Evolutionary conservation across 2,113 vertebrate genomes (phyloP).

Genomic region (Psammodynastes pulverulentus): DNA sequence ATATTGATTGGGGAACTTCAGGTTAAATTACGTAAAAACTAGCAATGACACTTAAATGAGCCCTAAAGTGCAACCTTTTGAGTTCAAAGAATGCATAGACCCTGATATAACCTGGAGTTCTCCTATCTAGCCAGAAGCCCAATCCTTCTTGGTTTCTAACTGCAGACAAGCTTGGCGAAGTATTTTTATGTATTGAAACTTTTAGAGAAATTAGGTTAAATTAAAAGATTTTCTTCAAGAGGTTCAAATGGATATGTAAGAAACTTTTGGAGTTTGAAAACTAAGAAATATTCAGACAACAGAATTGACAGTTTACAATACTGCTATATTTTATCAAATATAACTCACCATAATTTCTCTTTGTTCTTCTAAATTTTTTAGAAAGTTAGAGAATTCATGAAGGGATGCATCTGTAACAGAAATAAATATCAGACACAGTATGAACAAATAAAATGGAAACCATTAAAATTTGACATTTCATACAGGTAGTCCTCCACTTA

Average conservation of each 20-base stretch:
- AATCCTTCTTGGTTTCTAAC: not conserved
- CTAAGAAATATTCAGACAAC: not conserved
- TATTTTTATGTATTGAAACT: not conserved
- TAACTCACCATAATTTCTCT: slow-evolving; percentile 93
- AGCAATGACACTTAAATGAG: not conserved
- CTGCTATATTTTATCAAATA: too few species aligned
- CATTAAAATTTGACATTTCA: not conserved
- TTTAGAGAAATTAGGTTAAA: not conserved
- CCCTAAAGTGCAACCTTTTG: not conserved
- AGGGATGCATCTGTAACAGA: slow-evolving; percentile 88
- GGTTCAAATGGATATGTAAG: not conserved
- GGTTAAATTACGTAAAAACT: not conserved
- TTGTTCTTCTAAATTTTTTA: slow-evolving; percentile 94
- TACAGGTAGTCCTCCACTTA: not conserved
- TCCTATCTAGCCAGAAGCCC: not conserved
- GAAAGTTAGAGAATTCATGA: slow-evolving; percentile 90
- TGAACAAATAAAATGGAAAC: not conserved
- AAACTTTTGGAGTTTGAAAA: not conserved
- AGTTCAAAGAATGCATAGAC: not conserved
- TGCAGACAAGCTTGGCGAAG: not conserved
- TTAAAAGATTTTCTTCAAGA: not conserved
- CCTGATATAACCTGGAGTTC: not conserved
- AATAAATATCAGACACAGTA: not conserved
- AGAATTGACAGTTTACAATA: not conserved
- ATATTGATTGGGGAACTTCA: not conserved